Evolutionary conservation across 2,113 vertebrate species (phyloP).

Genomic region (Merops nubicus): DNA sequence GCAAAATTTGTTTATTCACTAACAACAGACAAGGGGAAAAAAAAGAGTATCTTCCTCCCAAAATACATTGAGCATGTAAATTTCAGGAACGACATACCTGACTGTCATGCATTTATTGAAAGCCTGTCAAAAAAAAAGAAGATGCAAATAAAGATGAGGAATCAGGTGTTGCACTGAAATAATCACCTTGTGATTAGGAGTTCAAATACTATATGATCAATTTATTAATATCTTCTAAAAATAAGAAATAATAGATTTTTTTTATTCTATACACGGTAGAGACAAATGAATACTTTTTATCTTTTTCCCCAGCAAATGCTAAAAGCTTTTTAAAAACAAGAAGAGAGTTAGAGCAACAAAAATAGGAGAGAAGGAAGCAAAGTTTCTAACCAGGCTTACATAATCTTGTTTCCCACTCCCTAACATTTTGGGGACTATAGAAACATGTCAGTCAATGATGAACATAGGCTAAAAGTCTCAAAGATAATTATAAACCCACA

Average conservation of each 20-base stretch:
- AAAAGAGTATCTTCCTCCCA: not conserved
- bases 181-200: not conserved
- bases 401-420: not conserved
- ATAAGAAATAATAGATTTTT: not conserved
- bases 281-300: not conserved
- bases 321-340: not conserved
- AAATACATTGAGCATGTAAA: not conserved
- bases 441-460: not conserved
- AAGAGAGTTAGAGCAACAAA: not conserved
- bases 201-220: not conserved
- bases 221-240: not conserved
- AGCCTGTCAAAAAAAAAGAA: not conserved
- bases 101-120: not conserved
- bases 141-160: not conserved
- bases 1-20: not conserved
- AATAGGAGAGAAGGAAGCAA: not conserved
- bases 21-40: not conserved
- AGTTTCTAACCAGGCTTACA: not conserved
- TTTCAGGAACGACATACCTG: not conserved
- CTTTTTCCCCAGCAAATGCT: not conserved
- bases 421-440: not conserved
- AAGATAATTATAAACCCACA: not conserved
- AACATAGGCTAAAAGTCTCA: not conserved
- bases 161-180: not conserved
- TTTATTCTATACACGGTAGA: not conserved